phyloP scores from a whole-genome alignment of 2,113 vertebrate genomes.

The Podiceps cristatus region DNA sequence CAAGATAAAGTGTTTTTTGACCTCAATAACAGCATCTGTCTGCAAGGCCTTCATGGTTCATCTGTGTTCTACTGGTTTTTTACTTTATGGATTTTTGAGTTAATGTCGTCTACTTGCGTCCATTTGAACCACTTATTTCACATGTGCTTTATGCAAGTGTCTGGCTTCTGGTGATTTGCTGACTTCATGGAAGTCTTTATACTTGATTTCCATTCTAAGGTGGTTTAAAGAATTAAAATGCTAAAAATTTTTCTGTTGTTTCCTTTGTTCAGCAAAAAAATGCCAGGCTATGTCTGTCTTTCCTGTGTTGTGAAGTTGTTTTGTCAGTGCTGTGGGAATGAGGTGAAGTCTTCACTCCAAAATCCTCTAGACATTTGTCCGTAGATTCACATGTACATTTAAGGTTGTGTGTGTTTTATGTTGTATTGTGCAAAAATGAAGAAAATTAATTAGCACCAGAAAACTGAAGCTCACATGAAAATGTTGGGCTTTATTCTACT shows the following conservation, averaged over 20 bases:
- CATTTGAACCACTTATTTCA: neutral
- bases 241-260: neutral
- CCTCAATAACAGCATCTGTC: slow-evolving; percentile 19
- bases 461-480: neutral
- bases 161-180: neutral
- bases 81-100: slow-evolving; percentile 12
- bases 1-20: slow-evolving; percentile 22
- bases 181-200: neutral
- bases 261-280: neutral
- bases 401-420: neutral
- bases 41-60: neutral
- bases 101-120: neutral
- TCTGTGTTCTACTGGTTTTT: neutral
- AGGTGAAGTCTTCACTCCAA: neutral
- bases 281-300: accelerated
- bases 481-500: neutral
- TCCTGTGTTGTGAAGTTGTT: neutral
- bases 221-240: neutral
- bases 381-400: neutral
- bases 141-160: neutral
- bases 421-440: neutral
- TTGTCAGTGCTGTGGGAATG: neutral
- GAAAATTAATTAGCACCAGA: neutral
- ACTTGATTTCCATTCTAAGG: neutral
- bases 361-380: neutral